Evolutionary conservation across 2,113 vertebrate species (phyloP).

Genomic region (Myotis lucifugus): DNA sequence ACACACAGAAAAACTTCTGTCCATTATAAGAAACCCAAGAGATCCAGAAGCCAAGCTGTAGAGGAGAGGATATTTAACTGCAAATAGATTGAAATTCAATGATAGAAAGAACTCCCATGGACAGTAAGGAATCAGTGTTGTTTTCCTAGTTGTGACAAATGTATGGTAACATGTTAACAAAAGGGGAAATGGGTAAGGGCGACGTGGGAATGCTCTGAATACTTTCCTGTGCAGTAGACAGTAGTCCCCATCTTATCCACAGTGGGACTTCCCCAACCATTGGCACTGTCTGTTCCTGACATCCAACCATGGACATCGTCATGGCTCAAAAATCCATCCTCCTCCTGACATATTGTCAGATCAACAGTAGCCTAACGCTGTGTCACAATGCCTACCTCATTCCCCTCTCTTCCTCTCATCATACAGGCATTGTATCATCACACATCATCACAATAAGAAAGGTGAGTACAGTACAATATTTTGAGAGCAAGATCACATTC

Average conservation of each 20-base stretch:
- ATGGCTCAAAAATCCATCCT: background rate
- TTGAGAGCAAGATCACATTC: background rate
- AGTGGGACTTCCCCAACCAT: background rate
- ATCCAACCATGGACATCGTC: background rate
- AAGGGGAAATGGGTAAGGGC: background rate
- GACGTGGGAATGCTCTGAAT: background rate
- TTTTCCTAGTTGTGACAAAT: background rate
- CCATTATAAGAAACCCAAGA: background rate
- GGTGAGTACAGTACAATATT: background rate
- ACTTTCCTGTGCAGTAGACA: background rate
- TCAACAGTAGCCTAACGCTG: background rate
- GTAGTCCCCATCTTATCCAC: background rate
- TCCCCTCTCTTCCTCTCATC: background rate
- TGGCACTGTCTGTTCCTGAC: background rate
- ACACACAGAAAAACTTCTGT: no score
- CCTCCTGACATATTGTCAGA: background rate
- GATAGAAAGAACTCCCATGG: background rate
- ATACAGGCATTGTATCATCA: background rate
- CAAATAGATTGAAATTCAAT: background rate
- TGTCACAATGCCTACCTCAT: background rate
- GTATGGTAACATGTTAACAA: background rate
- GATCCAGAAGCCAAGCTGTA: background rate
- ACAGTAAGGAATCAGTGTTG: background rate
- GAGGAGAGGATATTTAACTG: background rate
- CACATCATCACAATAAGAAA: background rate